phyloP scores from a whole-genome alignment of 1,140 invertebrate species.

The Macrotrachela quadricornifera region DNA sequence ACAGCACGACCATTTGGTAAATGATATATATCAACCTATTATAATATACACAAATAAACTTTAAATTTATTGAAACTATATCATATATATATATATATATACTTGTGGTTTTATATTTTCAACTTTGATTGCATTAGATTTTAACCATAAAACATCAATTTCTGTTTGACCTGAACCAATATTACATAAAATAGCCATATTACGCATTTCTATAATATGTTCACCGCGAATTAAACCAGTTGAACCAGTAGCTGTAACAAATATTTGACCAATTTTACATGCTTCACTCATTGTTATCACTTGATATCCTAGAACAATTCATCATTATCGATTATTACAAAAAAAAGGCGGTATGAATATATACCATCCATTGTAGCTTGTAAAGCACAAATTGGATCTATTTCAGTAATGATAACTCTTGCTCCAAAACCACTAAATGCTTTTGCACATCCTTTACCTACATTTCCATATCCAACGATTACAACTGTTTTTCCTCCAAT shows the following conservation, averaged over 20 bases:
- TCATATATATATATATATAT: constrained; percentile 34
- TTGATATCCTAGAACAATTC: constrained; percentile 37
- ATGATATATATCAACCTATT: constrained; percentile 57
- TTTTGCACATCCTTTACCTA: constrained; percentile 93
- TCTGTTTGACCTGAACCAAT: constrained; percentile 98
- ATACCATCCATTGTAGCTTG: constrained; percentile 91
- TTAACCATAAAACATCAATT: constrained; percentile 85
- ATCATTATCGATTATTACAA: too few species aligned
- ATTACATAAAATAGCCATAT: constrained; percentile 95
- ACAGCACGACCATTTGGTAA: constrained; percentile 72
- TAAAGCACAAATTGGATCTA: constrained; percentile 95
- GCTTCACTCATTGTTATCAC: constrained; percentile 95
- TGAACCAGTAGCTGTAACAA: constrained; percentile 93
- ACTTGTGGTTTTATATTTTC: constrained; percentile 88
- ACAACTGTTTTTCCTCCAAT: constrained; percentile 92
- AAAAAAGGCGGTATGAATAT: too few species aligned
- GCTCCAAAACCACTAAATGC: constrained; percentile 80
- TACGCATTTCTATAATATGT: constrained; percentile 73
- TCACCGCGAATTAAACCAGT: constrained; percentile 68
- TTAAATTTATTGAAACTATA: too few species aligned
- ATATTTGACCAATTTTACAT: constrained; percentile 65
- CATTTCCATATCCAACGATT: constrained; percentile 94
- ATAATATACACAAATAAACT: too few species aligned
- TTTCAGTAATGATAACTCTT: constrained; percentile 85
- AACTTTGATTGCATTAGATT: constrained; percentile 70